Evolutionary conservation across 2,888 invertebrate genomes (phyloP), one percentile per base, ranked within the genome.

Genomic region (Tachystola acroxantha): DNA sequence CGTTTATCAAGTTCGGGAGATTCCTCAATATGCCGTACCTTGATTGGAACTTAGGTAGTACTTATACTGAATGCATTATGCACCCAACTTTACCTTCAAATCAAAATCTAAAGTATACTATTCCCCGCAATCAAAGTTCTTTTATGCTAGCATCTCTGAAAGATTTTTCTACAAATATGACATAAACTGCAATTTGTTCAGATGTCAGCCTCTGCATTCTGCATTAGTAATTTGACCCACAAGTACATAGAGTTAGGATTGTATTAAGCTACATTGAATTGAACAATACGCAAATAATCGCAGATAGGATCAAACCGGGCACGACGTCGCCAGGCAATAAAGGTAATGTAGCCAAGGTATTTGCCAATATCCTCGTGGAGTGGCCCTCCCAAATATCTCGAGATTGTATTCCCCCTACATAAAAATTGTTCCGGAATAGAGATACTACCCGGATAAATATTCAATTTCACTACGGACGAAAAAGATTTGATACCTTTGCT

Each of bases 391-490:
- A 71, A 82, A 85, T 81, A 85, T 80, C 80, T 81, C 69, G 69
- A 85, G 78, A 85, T 85, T 82, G 84, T 84, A 78, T 80, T 80
- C 78, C 78, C 81, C 81, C 80, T 78, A 81, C 76, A 84, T 82
- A 84, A 85, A 85, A 85, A 85, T 85, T 84, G 85, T 84, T 82
- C 82, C 78, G 73, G 77, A 79, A 85, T 85, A 81, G 82, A 86
- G 85, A 85, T 84, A 86, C 78, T 84, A 79, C 75, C 80, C 81
- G 80, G 85, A 86, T 86, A 86, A 85, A 85, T 86, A 85, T 85
- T 85, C 85, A 85, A 86, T 86, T 86, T 85, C 82, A 79, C 75
- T 82, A 76, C 78, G 82, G 84, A 82, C 84, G 84, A 81, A 78
- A 79, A 79, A 85, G 85, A 86, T 86, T 86, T 85, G 81, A 85